phyloP scores from a whole-genome alignment of 2,888 invertebrate genomes.

The Ochlodes sylvanus region DNA sequence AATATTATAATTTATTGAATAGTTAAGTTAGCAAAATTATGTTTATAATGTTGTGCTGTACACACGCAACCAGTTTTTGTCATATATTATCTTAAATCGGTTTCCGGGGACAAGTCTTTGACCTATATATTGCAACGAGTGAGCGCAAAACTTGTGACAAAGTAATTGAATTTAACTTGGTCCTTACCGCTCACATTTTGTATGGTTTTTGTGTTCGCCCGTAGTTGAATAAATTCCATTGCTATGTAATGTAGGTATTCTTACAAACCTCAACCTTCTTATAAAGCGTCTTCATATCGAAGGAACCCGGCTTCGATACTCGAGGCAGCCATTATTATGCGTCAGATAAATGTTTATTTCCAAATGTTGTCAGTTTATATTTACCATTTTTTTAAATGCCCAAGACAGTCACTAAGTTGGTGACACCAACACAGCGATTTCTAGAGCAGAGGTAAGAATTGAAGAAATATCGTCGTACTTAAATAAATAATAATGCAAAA shows the following conservation, averaged over 20 bases:
- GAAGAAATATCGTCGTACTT: too few species aligned
- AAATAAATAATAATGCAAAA: not conserved
- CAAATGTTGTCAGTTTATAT: too few species aligned
- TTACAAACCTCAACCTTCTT: not conserved
- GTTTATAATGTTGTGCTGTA: too few species aligned
- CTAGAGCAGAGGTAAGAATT: too few species aligned
- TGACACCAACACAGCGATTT: too few species aligned
- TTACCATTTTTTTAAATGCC: too few species aligned
- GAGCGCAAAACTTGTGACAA: not conserved
- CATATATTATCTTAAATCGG: not conserved
- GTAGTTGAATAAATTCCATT: not conserved
- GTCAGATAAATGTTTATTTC: too few species aligned
- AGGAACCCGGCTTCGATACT: too few species aligned
- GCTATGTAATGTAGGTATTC: not conserved
- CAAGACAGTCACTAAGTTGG: too few species aligned
- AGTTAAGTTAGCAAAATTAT: too few species aligned
- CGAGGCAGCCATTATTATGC: too few species aligned
- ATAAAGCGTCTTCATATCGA: too few species aligned
- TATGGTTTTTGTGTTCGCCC: not conserved
- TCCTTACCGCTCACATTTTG: not conserved
- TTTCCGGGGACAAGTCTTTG: not conserved
- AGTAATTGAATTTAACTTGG: not conserved
- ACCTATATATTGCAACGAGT: not conserved
- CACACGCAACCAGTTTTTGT: not conserved
- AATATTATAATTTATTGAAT: not conserved